Base-by-base conservation (phyloP, 1,140 invertebrate genomes). In the Hetaerina americana region DNA sequence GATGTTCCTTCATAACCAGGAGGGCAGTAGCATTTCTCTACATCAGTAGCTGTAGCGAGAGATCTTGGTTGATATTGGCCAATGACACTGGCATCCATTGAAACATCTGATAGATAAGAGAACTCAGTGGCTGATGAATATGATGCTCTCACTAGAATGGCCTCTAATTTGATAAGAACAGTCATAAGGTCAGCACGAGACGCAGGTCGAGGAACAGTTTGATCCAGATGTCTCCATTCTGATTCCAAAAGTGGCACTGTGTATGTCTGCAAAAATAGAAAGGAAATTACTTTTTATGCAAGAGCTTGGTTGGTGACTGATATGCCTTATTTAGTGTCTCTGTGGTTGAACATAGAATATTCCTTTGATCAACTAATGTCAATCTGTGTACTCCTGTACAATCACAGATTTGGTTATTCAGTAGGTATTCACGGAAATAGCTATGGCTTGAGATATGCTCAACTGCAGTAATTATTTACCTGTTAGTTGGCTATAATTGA, bases 21-120 rank as follows among this genome's bases (percentile, higher is more conserved):
- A 0, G 93, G 93, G 77, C 94, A 97, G 66, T 86, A 84, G 78
- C 95, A 97, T 25, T 89, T 82, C 84, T 97, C 95, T 28, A 97
- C 87, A 73, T 89, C 88, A 6, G 81, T 83, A 0, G 88, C 88
- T 31, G 81, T 75, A 18, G 81, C 80, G 15, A 57, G 22, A 31
- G 84, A 83, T 0, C 83, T 84, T 8, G 84, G 80, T 3, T 29
- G 69, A n/a, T 5, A 29, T 1, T 80, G 0, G 82, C 79, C 49
- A 79, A 83, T 73, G 83, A 86, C 78, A 1, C 94, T 92, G 0
- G 89, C 89, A 72, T 95, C 92, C 76, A 97, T 83, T 29, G 87
- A 87, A 0, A 94, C 87, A 74, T 94, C 90, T 67, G 89, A 88
- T n/a, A 97, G 87, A 49, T 88, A 88, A 0, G 77, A 75, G 24